Base-by-base conservation (phyloP, 2,888 invertebrate species). In the Invenusta paracnida region DNA sequence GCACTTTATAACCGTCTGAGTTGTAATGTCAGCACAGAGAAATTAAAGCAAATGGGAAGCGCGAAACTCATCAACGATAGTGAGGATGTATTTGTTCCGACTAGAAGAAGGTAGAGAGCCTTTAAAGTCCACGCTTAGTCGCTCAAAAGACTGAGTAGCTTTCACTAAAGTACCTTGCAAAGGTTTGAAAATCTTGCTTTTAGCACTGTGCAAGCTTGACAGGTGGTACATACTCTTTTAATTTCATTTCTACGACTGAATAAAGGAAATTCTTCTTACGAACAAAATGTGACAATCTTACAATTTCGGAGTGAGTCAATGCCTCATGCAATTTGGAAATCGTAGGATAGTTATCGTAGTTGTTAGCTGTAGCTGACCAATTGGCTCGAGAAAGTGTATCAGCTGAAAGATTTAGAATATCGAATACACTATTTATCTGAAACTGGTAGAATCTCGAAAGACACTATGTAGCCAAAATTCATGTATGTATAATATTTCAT, bases 1-100 rank as follows among this genome's bases (percentile, higher is more conserved):
- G 81, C 86, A 86, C 13, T 27, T 73, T 29, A 88, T 87, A 17
- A 87, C 86, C 28, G 86, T 87, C 2, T n/a, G 25, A n/a, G 86
- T 48, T 29, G 86, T 86, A 79, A 88, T 86, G 83, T 88, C 87
- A 11, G 83, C 5, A 67, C 88, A 88, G 29, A 88, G 82, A 23
- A n/a, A n/a, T n/a, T n/a, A 88, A 86, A 0, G 88, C 87, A 87
- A 88, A 89, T 0, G 88, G 87, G 84, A 87, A 88, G 81, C 87
- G 81, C 0, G 88, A 31, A 81, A 89, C 67, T 88, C 88, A 82
- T 89, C 88, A 1, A 88, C 84, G 13, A 88, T 83, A 5, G 86
- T 87, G 5, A 88, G 86, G 11, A 88, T 27, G 29, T 87, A 88
- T 17, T 67, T 87, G 73, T 88, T 88, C 25, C 48, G 83, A 0